Evolutionary conservation across 1,140 invertebrate genomes (phyloP), one percentile per base, ranked within the genome.

Genomic region (Polyergus mexicanus): DNA sequence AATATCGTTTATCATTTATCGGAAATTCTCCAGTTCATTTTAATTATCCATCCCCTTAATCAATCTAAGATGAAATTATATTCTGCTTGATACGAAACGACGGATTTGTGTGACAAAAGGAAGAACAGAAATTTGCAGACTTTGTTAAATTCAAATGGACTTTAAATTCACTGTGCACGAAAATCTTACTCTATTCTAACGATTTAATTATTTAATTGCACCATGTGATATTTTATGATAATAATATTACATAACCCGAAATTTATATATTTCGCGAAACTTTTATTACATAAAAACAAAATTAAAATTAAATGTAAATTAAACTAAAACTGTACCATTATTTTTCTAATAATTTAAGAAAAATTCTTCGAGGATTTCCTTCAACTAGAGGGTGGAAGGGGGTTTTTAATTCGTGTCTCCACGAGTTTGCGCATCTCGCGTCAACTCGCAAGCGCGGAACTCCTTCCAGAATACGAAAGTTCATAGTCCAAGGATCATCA

Each of bases 371-470:
- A 58, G 1, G 22, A 41, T 41, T 32, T 13, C 28, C 1, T 51
- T 2, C 3, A 32, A 32, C 28, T 32, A 58, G 1, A 8, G 28
- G 35, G 41, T 13, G 41, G 35, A 56, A 76, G 16, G 13, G 11
- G 19, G 8, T 77, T 16, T 65, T 10, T 8, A 1, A 58, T 69
- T 7, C 3, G 13, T 2, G 1, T 72, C 47, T 6, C 6, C 19
- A 22, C 0, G 54, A 86, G 87, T 19, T 56, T 87, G 88, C 65
- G 81, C 88, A 51, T 71, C 28, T 32, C 16, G 41, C 68, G 7
- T 47, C 8, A 8, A 35, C 19, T 56, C 78, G 22, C 65, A 44
- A 60, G 38, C 66, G 54, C 54, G 41, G 54, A 74, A 32, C 35
- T 56, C 38, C 35, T 44, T 11, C 19, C 38, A 69, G 11, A 54